phyloP scores from a whole-genome alignment of 2,888 invertebrate genomes.

The Protula sp. region DNA sequence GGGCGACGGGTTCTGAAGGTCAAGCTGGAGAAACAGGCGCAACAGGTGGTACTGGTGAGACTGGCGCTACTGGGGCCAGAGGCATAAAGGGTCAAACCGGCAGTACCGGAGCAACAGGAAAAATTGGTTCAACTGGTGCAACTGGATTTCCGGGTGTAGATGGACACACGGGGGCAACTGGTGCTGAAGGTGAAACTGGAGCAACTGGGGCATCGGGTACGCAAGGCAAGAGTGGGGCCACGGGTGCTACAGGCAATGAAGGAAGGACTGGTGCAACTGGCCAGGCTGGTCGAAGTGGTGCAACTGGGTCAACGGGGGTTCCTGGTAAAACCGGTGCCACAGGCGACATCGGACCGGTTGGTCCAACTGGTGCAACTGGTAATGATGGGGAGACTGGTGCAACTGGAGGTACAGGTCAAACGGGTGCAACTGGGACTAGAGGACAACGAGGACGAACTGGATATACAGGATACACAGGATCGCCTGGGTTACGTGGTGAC shows the following conservation, averaged over 20 bases:
- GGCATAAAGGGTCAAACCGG: neutral
- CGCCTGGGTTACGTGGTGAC: too few species aligned
- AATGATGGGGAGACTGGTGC: neutral
- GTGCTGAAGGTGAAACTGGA: neutral
- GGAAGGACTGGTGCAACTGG: slow-evolving; percentile 1
- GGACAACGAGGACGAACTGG: neutral
- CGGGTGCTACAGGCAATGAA: neutral
- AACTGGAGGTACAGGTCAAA: neutral
- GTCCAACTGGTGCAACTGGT: neutral
- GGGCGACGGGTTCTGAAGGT: neutral
- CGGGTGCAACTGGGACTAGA: neutral
- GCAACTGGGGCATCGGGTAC: neutral
- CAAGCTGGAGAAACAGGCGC: neutral
- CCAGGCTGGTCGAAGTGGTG: neutral
- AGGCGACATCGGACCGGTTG: neutral
- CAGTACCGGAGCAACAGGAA: neutral
- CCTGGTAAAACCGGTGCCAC: neutral
- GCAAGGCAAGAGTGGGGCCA: neutral
- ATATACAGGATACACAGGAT: neutral
- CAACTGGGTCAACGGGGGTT: neutral
- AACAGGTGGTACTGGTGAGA: neutral
- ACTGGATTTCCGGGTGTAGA: neutral
- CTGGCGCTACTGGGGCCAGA: neutral
- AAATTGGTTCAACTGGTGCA: neutral
- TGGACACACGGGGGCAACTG: neutral